Conservation (phyloP, 2,113 vertebrate species). For the Pygoscelis antarcticus region DNA sequence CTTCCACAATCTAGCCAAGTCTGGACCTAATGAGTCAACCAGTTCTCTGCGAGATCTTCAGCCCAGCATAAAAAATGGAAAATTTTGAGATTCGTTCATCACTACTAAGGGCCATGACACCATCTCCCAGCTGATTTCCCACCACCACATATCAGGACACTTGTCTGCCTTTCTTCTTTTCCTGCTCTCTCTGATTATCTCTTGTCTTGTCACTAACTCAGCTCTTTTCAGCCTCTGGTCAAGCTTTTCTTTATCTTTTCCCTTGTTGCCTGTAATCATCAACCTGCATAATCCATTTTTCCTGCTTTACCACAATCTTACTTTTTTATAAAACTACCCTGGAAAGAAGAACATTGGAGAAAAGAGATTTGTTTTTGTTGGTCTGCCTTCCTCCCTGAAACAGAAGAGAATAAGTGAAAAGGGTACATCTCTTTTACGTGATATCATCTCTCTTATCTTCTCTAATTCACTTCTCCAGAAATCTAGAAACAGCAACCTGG, state of each 20-base stretch:
- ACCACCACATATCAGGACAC: not conserved
- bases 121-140: not conserved
- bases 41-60: not conserved
- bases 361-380: not conserved
- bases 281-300: not conserved
- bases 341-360: not conserved
- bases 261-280: not conserved
- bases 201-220: not conserved
- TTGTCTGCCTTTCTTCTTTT: not conserved
- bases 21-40: not conserved
- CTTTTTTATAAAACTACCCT: not conserved
- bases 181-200: not conserved
- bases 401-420: not conserved
- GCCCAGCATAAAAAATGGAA: not conserved
- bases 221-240: not conserved
- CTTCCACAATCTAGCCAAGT: not conserved
- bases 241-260: not conserved
- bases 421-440: not conserved
- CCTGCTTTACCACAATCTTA: not conserved
- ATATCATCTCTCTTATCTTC: accelerated
- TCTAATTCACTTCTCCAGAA: not conserved
- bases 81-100: not conserved
- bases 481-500: not conserved
- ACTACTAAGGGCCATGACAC: not conserved
- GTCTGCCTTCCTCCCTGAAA: not conserved